phyloP scores from a whole-genome alignment of 2,888 invertebrate genomes.

The Eupithecia tripunctaria region DNA sequence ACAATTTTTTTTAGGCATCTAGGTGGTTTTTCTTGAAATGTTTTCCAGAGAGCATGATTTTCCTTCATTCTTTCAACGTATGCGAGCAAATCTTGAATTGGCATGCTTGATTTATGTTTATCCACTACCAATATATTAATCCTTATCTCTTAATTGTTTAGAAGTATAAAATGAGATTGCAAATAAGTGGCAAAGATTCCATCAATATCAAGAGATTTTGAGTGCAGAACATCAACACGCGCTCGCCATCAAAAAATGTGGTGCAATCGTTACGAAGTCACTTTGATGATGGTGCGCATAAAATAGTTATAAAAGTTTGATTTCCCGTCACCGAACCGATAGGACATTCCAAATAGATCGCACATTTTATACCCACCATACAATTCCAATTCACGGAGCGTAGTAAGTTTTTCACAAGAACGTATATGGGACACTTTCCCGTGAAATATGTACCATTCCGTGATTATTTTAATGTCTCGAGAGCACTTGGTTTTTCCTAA shows the following conservation, averaged over 20 bases:
- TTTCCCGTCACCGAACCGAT: background rate
- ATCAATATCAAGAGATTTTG: background rate
- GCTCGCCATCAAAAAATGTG: background rate
- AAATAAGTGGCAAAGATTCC: too few species aligned
- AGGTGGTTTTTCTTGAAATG: background rate
- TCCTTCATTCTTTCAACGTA: background rate
- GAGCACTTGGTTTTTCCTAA: slow-evolving; percentile 30
- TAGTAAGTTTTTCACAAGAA: slow-evolving; percentile 5
- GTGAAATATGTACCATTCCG: slow-evolving; percentile 11
- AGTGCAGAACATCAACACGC: background rate
- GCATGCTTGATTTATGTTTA: background rate
- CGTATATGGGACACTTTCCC: slow-evolving; percentile 6
- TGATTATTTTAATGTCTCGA: slow-evolving; percentile 16
- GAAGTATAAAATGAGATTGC: too few species aligned
- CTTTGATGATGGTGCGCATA: background rate
- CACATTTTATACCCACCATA: slow-evolving; percentile 1
- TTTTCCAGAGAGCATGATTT: background rate
- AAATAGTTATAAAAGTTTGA: background rate
- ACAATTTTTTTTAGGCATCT: background rate
- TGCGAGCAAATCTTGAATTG: background rate
- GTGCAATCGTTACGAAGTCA: background rate
- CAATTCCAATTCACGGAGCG: background rate
- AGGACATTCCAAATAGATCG: slow-evolving; percentile 1
- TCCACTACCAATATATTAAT: background rate
- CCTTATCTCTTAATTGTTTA: too few species aligned